These are phyloP conservation scores for Lithophane leautieri DNA, from an alignment of 2,888 invertebrate species.

Conservation along the genomic window DNA sequence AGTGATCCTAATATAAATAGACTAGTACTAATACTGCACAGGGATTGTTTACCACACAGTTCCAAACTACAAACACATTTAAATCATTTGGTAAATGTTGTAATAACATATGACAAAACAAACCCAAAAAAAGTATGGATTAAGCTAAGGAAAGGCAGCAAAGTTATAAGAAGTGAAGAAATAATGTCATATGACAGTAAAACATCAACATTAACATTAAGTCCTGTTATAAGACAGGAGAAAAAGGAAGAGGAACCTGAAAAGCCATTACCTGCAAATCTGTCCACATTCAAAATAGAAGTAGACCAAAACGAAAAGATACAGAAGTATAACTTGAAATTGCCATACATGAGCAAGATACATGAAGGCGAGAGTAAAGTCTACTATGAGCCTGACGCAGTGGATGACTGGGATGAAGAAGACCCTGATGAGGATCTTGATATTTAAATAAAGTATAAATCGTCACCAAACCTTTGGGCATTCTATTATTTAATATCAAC, in stretches of 20 bases:
- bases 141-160: slow-evolving; percentile 89
- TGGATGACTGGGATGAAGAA: slow-evolving; percentile 96
- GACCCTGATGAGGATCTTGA: slow-evolving; percentile 96
- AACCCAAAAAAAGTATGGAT: slow-evolving; percentile 76
- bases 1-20: slow-evolving; percentile 74
- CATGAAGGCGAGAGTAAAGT: slow-evolving; percentile 91
- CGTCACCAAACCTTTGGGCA: not conserved
- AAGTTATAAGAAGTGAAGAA: slow-evolving; percentile 86
- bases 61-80: slow-evolving; percentile 84
- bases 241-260: slow-evolving; percentile 78
- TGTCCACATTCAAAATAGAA: slow-evolving; percentile 92
- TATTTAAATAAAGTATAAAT: slow-evolving; percentile 82
- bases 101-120: slow-evolving; percentile 76
- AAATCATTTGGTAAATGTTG: slow-evolving; percentile 84
- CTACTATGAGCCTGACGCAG: slow-evolving; percentile 94
- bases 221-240: slow-evolving; percentile 74
- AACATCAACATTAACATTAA: slow-evolving; percentile 76
- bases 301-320: slow-evolving; percentile 91
- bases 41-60: slow-evolving; percentile 84
- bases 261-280: slow-evolving; percentile 81
- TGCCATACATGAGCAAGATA: slow-evolving; percentile 91
- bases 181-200: slow-evolving; percentile 77
- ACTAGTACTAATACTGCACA: slow-evolving; percentile 85
- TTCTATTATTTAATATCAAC: slow-evolving; percentile 1
- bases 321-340: slow-evolving; percentile 90